Evolutionary conservation across 2,797 vertebrate species (phyloP), one percentile per base, ranked within the genome.

Genomic region (Amblyopsis hoosieri): DNA sequence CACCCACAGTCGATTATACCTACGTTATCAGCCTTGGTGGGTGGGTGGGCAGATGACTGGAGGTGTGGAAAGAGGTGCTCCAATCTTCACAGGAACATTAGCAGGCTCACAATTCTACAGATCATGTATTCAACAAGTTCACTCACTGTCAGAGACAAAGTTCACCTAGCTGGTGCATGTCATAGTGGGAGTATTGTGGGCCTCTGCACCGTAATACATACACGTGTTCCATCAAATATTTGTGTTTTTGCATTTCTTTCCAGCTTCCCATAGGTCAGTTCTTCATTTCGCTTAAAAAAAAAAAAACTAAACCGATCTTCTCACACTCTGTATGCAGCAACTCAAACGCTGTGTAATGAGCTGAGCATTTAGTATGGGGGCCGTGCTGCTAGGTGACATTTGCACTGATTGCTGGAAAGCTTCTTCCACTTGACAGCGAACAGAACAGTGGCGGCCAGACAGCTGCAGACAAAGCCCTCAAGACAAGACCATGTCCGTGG

Each of bases 21-120:
- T 67, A 87, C 74, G 87, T 91, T 78, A 58, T 85, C 68, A 59
- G 71, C 82, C 73, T 72, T 64, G 66, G 69, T 66, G 72, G 75
- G 65, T 65, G 73, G 70, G 69, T 72, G 81, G 85, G 85, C 82
- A 59, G 76, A 87, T 84, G 83, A 92, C 83, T 85, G 76, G 68
- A 79, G 58, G 23, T 23, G 23, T 23, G 23, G 23, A 3, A 23
- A 23, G 23, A 23, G 23, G 23, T 23, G 23, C 23, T 23, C 23
- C 23, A 60, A 13, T 76, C 76, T 84, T 82, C 78, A 67, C 33
- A 29, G 85, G 80, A 80, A 77, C 81, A 89, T 89, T 87, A 89
- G 81, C 79, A 69, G 71, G 83, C 72, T 87, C 83, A 77, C 75
- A 85, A 91, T 91, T 89, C 90, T 80, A 85, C 85, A 85, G 83